A percentile compares a stretch with the other conserved stretches of the same genome.
Evolutionary conservation across 2,888 invertebrate species (phyloP).

Genomic region (Idaea straminata): DNA sequence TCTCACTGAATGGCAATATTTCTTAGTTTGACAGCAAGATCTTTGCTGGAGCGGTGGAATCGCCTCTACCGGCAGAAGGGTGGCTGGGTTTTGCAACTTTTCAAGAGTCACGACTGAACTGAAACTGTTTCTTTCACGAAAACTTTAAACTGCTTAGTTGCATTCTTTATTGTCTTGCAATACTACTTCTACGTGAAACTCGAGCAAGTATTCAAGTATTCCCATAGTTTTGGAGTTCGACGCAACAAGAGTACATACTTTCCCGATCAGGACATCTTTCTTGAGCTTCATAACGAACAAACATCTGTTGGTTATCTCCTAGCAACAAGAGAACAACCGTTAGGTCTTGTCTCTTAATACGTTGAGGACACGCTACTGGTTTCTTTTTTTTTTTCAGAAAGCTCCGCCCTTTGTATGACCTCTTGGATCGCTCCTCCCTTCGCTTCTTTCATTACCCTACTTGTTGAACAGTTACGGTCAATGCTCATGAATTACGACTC

Average conservation of each 20-base stretch:
- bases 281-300: slow-evolving; percentile 49
- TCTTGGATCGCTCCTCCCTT: slow-evolving; percentile 73
- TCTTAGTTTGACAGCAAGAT: slow-evolving; percentile 70
- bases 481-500: slow-evolving; percentile 58
- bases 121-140: slow-evolving; percentile 59
- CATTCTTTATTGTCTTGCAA: slow-evolving; percentile 72
- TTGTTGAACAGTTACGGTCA: slow-evolving; percentile 64
- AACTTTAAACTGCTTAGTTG: slow-evolving; percentile 73
- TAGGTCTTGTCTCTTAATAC: slow-evolving; percentile 56
- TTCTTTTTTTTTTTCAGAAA: slow-evolving; percentile 49
- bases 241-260: slow-evolving; percentile 12
- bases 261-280: slow-evolving; percentile 37
- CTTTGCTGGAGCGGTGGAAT: slow-evolving; percentile 44
- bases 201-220: slow-evolving; percentile 57
- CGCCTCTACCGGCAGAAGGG: slow-evolving; percentile 39
- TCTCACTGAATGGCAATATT: slow-evolving; percentile 59
- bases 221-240: slow-evolving; percentile 35
- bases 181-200: slow-evolving; percentile 61
- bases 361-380: slow-evolving; percentile 66
- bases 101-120: slow-evolving; percentile 55
- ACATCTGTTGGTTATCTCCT: slow-evolving; percentile 59
- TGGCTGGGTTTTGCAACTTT: slow-evolving; percentile 68
- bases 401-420: slow-evolving; percentile 68
- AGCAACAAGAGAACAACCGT: slow-evolving; percentile 65
- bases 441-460: slow-evolving; percentile 61